A percentile compares a stretch with the other conserved stretches of the same genome.
These are phyloP conservation scores for Calyptommatus sinebrachiatus DNA, from an alignment of 2,113 vertebrate species.

Conservation along the genomic window DNA sequence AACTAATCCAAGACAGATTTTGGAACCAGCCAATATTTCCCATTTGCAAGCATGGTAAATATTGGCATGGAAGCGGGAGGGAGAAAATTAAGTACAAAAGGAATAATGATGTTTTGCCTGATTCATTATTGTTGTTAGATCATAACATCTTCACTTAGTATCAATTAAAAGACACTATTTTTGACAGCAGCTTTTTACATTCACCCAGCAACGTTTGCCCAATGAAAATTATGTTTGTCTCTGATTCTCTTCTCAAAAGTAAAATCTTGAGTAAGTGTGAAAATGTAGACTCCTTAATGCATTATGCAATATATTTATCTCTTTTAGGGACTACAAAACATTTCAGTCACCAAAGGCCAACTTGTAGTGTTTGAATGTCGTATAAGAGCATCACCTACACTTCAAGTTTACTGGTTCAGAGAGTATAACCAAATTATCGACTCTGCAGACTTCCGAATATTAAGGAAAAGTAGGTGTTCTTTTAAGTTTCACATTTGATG, in stretches of 20 bases:
- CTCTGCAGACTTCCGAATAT: conserved; percentile 84
- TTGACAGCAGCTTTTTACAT: too few relatives aligned
- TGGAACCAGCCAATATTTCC: too few relatives aligned
- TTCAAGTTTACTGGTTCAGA: conserved; percentile 85
- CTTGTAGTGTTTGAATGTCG: conserved; percentile 84
- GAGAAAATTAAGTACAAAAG: background rate
- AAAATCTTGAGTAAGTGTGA: background rate
- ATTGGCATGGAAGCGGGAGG: background rate
- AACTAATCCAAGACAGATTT: too few relatives aligned
- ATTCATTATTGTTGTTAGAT: too few relatives aligned
- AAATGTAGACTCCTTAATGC: background rate
- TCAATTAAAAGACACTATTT: too few relatives aligned
- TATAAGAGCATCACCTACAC: conserved; percentile 72
- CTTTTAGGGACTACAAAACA: conserved; percentile 80
- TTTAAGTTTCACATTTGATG: background rate
- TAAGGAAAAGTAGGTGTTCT: conserved; percentile 80
- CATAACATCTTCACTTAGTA: too few relatives aligned
- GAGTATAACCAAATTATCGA: conserved; percentile 77
- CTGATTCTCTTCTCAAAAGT: accelerated
- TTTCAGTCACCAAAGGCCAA: conserved; percentile 80
- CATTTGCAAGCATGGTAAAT: background rate
- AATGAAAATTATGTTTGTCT: background rate
- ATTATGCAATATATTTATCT: background rate
- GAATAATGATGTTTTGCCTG: too few relatives aligned
- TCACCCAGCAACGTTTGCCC: background rate